Evolutionary conservation across 2,797 vertebrate species (phyloP), one percentile per base, ranked within the genome.

Genomic region (Tokudaia muenninki): DNA sequence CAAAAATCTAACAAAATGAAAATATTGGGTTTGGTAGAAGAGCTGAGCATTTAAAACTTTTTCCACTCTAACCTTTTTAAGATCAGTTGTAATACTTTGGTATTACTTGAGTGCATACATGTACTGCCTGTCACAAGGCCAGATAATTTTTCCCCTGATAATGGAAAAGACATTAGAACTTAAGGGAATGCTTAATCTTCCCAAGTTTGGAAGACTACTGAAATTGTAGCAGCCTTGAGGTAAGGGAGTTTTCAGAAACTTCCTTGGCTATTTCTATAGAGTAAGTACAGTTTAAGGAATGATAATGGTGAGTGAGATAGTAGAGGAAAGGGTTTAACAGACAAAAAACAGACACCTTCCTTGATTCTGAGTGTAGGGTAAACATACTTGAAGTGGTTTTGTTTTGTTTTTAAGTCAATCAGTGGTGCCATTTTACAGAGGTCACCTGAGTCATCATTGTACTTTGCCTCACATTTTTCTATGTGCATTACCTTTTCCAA

Each of bases 31-130:
- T 24, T 93, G 29, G 13, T 75, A 92, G 61, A 95, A 17, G 7
- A 87, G 14, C 37, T 84, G 59, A 94, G 52, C 89, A 70, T 94
- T 81, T 87, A 93, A 92, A 37, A 29, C 72, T 70, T 77, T 77
- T 91, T 89, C 63, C 0, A 77, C 34, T 79, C 16, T 92, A 67
- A 70, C 16, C 21, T 24, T 86, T 87, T 90, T 55, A 90, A 94
- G 78, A 37, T 90, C 26, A 47, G 50, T 84, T 87, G 8, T n/a
- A 63, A 47, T 90, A 65, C 10, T 22, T 81, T 77, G 59, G 34
- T 94, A 67, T 31, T 84, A 82, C n/a, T 94, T 90, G 86, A 47
- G 12, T 91, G 1, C 21, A 83, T 87, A 0, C 24, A 83, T 92
- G 37, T 34, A 57, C 50, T 78, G 90, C 31, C 14, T 80, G 22